phyloP scores from a whole-genome alignment of 2,888 invertebrate genomes.

The Lathronympha strigana region DNA sequence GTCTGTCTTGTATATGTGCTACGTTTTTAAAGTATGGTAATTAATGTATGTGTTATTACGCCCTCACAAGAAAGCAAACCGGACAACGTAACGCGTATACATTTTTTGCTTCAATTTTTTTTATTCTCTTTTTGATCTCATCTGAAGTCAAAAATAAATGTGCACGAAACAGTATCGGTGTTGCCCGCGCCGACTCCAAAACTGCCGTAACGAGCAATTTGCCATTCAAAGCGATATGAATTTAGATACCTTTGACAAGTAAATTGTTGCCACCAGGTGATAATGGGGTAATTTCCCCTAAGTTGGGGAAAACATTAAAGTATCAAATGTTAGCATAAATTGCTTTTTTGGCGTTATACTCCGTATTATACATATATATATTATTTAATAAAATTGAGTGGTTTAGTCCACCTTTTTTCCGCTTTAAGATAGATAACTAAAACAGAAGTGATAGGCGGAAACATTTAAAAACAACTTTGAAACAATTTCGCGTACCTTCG shows the following conservation, averaged over 20 bases:
- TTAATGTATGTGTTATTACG: too few species aligned
- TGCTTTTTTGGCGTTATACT: slow-evolving; percentile 12
- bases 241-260: slow-evolving; percentile 39
- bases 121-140: not conserved
- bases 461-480: too few species aligned
- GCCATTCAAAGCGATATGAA: slow-evolving; percentile 38
- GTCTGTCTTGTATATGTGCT: too few species aligned
- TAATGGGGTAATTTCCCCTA: slow-evolving; percentile 42
- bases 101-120: too few species aligned
- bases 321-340: slow-evolving; percentile 30
- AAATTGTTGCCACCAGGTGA: slow-evolving; percentile 41
- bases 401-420: too few species aligned
- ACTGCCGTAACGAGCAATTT: slow-evolving; percentile 41
- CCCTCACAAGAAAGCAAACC: too few species aligned
- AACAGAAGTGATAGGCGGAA: too few species aligned
- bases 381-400: too few species aligned
- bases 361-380: not conserved
- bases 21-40: too few species aligned
- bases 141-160: not conserved
- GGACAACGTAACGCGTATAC: too few species aligned
- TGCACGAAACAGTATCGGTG: slow-evolving; percentile 28
- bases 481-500: too few species aligned
- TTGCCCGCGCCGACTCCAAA: slow-evolving; percentile 26
- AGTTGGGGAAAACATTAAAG: slow-evolving; percentile 35
- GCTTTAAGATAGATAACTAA: too few species aligned